Percentiles rank a stretch among this genome's conserved stretches.
phyloP scores from a whole-genome alignment of 2,113 vertebrate genomes.

The Falcunculus frontatus region DNA sequence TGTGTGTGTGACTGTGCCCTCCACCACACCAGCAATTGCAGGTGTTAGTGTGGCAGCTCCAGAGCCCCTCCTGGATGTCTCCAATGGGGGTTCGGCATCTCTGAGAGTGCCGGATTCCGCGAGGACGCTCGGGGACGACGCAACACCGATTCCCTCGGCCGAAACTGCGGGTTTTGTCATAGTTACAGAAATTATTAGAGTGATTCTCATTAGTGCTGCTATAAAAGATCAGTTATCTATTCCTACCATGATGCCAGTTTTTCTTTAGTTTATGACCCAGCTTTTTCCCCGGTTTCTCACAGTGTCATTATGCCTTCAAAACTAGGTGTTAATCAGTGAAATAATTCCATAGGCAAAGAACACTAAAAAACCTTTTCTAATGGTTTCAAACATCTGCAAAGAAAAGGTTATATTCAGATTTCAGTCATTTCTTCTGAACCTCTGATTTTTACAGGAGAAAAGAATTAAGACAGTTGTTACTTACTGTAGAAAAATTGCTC shows the following conservation, averaged over 20 bases:
- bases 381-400: not conserved
- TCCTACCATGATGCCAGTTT: not conserved
- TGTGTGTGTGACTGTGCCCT: too few species aligned
- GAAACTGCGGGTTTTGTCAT: too few species aligned
- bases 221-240: not conserved
- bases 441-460: not conserved
- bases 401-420: not conserved
- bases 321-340: not conserved
- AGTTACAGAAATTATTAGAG: not conserved
- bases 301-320: not conserved
- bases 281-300: not conserved
- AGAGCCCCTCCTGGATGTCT: too few species aligned
- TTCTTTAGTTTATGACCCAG: not conserved
- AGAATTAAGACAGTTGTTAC: not conserved
- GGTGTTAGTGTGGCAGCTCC: too few species aligned
- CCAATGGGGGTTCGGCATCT: too few species aligned
- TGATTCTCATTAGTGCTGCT: not conserved
- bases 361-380: not conserved
- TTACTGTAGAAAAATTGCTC: not conserved
- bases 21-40: too few species aligned
- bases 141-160: too few species aligned
- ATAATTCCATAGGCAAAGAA: not conserved
- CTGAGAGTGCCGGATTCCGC: too few species aligned
- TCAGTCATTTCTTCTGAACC: not conserved
- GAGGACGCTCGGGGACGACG: too few species aligned